Conservation (phyloP, 2,113 vertebrate genomes). For the Pteruthius melanotis region DNA sequence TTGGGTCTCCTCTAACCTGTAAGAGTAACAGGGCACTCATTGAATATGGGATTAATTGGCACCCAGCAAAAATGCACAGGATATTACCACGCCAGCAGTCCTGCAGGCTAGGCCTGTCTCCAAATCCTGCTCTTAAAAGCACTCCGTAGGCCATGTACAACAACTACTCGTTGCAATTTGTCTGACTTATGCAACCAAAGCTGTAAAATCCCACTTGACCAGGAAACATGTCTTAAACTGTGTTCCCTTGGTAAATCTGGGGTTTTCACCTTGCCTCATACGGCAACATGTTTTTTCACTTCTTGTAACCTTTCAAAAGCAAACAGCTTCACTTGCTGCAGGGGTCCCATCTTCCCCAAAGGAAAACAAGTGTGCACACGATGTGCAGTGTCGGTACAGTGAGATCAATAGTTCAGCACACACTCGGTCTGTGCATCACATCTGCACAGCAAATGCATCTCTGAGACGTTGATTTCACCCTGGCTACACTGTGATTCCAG, state of each 20-base stretch:
- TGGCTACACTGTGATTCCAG: not conserved
- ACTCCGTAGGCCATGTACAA: not conserved
- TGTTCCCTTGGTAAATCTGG: not conserved
- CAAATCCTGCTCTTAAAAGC: not conserved
- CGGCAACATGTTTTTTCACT: not conserved
- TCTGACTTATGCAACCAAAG: not conserved
- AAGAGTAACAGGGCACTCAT: not conserved
- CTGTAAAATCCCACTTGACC: not conserved
- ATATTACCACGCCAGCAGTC: not conserved
- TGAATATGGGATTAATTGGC: fast-evolving
- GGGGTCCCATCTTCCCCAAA: not conserved
- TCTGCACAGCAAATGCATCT: not conserved
- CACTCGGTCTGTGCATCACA: not conserved
- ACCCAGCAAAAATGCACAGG: not conserved
- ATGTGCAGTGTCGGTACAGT: too few relatives aligned
- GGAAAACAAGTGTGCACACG: fast-evolving
- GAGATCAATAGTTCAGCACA: not conserved
- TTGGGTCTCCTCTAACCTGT: not conserved
- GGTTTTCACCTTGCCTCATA: not conserved
- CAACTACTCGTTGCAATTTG: not conserved
- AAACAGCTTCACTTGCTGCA: not conserved
- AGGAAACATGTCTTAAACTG: not conserved
- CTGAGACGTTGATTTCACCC: not conserved
- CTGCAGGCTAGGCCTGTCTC: not conserved
- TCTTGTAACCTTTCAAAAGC: not conserved